Evolutionary conservation across 2,888 invertebrate species (phyloP), one percentile per base, ranked within the genome.

Genomic region (Steromphala cineraria): DNA sequence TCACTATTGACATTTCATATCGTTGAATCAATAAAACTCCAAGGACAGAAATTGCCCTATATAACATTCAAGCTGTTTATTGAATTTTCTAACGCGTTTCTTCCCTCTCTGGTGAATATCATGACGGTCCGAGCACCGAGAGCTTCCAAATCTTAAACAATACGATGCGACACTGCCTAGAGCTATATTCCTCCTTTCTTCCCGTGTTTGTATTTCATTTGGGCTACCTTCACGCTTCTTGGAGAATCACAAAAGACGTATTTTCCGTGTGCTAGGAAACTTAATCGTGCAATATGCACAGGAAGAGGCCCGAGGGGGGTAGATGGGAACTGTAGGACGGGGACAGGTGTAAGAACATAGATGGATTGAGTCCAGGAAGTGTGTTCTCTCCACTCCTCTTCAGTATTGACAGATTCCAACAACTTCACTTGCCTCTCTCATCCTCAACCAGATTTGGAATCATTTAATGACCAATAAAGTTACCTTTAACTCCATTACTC

Each of bases 251-350:
- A 71, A 71, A 71, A 71, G 71, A 71, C 71, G 19, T 71, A 71
- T 71, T 71, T 71, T 71, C 40, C 71, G 19, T 36, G 31, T 36
- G 40, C 36, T 40, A n/a, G 71, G 17, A 71, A 71, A 71, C 40
- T 71, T 71, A 71, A 71, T 71, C 31, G 71, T 71, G 71, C 71
- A 71, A 71, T 71, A 71, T 71, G 71, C 71, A 31, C 71, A 71
- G 71, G 71, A 71, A 71, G 71, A 36, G 71, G 36, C 71, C 71
- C 8, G 71, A 36, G 71, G 71, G 71, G 7, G 71, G 71, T 71
- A 19, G 31, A 40, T 71, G 71, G 36, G 71, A 71, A 71, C 71
- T 36, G 17, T 10, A 19, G 71, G 28, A 17, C 15, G 71, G 24
- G n/a, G 36, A 71, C 71, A 71, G 71, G 71, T 71, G 71, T 36